Evolutionary conservation across 2,888 invertebrate genomes (phyloP), one percentile per base, ranked within the genome.

Genomic region (Spisula solida): DNA sequence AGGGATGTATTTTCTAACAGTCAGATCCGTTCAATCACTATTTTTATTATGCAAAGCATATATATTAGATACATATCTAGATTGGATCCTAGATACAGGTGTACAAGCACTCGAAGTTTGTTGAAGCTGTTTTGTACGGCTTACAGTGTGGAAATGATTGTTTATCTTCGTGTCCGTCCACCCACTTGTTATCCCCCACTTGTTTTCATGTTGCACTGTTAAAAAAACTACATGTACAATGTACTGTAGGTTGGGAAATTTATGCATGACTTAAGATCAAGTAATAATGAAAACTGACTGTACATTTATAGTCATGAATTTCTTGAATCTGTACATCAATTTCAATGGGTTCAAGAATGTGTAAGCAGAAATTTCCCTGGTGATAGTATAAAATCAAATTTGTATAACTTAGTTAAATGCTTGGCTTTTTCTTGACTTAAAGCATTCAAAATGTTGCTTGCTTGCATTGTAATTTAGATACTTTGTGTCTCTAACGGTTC

Each of bases 51-150:
- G 60, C 60, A 51, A 51, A 16, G 51, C 60, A 25, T 66, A 25
- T 66, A 66, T 25, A 41, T 41, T 25, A 66, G 60, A 66, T 25
- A 66, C 60, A 66, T 66, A 66, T 66, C 25, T 66, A 66, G n/a
- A 25, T 66, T 66, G 2, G 25, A 10, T 66, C 10, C n/a, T 25
- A 25, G 16, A 51, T 51, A 12, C 51, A 16, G 12, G 12, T 51
- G 60, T 66, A 56, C 56, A 56, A 56, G 56, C 18, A n/a, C n/a
- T 56, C n/a, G 20, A 56, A 56, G 56, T 56, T 56, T 14, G 56
- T n/a, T 56, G 60, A 66, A 25, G 60, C 60, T 25, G 41, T 41
- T 41, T 41, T 41, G 41, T 41, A 41, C 41, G 41, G 60, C 60
- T 66, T 66, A 25, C 10, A 66, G 25, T 66, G 60, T 66, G 60